Base-by-base conservation (phyloP, 2,797 vertebrate genomes). In the Anisognathus igniventris region DNA sequence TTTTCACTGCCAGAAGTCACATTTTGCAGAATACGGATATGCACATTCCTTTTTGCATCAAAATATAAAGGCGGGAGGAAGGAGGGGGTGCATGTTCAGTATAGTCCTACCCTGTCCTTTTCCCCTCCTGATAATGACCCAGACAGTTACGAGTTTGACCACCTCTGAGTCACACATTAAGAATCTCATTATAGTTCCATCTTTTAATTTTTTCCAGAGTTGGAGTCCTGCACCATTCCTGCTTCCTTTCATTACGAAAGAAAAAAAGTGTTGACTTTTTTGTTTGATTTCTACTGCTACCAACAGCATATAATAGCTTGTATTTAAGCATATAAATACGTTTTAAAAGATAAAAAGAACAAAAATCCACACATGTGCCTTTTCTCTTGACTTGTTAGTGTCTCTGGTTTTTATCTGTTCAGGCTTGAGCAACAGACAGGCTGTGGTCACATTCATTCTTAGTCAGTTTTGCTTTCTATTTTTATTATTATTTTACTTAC, bases 171-270 rank as follows among this genome's bases (percentile, higher is more conserved):
- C 87, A 84, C 81, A 56, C 68, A 77, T 88, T 81, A 91, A 94
- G 68, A 91, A 95, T 79, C 33, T 86, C 27, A 39, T 57, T 95
- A 86, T 48, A 61, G 35, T 88, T 87, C 85, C 23, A 50, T 78
- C 37, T 91, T 96, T 93, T 73, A n/a, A 39, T 88, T 88, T 92
- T 92, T 90, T 68, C 70, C 87, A 44, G 35, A 68, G 21, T 83
- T 92, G 53, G 88, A 91, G 76, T 65, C 27, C 62, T 77, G 54
- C 17, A 54, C 21, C 13, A 16, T 37, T 88, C 7, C 2, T 45
- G 21, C 14, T 91, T 86, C 61, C 13, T 83, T 92, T 89, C 42
- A 57, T 62, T 77, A 80, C 8, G 2, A 18, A 83, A 75, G 20
- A 5, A 33, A 27, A 60, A 42, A 45, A 28, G 2, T 9, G 4